phyloP scores from a whole-genome alignment of 2,888 invertebrate genomes.

The Rotaria macrura region DNA sequence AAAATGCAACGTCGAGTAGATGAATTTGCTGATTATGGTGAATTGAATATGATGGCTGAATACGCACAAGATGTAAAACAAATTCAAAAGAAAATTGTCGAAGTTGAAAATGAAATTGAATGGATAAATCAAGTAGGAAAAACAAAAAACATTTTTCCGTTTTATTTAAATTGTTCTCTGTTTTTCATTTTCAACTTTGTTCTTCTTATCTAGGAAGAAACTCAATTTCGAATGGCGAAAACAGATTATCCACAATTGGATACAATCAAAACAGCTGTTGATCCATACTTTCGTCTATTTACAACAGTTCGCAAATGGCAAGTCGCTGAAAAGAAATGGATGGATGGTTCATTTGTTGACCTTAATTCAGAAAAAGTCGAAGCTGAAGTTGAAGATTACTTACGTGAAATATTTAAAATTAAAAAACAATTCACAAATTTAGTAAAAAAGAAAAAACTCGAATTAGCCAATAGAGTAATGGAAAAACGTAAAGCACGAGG shows the following conservation, averaged over 20 bases:
- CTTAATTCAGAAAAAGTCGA: constrained; percentile 69
- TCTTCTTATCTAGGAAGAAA: constrained; percentile 59
- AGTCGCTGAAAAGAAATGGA: constrained; percentile 69
- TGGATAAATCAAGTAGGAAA: constrained; percentile 68
- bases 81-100: constrained; percentile 64
- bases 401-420: constrained; percentile 65
- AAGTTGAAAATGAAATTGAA: constrained; percentile 63
- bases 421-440: constrained; percentile 58
- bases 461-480: constrained; percentile 26
- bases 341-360: constrained; percentile 81
- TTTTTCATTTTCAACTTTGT: background rate
- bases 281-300: constrained; percentile 55
- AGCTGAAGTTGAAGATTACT: constrained; percentile 63
- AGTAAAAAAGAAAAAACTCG: constrained; percentile 45
- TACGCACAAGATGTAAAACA: constrained; percentile 66
- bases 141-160: too few relatives aligned
- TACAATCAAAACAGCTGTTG: constrained; percentile 60
- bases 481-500: constrained; percentile 30
- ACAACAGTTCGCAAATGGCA: constrained; percentile 63
- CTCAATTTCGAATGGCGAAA: constrained; percentile 68
- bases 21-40: constrained; percentile 71
- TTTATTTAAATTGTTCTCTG: background rate
- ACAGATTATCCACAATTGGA: constrained; percentile 67
- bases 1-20: constrained; percentile 65
- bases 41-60: constrained; percentile 64